A percentile compares a stretch with the other conserved stretches of the same genome.
Evolutionary conservation across 2,113 vertebrate species (phyloP).

Genomic region (Echinops telfairi): DNA sequence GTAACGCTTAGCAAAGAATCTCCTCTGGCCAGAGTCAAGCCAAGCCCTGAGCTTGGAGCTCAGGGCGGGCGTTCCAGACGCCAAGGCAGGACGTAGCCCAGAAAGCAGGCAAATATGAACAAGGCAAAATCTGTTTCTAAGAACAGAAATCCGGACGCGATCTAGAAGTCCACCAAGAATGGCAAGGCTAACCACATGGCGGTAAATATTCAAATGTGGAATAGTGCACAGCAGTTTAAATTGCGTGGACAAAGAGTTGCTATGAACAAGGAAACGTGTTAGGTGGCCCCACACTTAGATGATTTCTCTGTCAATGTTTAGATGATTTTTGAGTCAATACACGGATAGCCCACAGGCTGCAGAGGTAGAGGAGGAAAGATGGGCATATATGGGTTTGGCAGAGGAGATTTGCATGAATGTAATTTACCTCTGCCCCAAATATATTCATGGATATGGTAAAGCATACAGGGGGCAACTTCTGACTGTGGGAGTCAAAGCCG

Average conservation of each 20-base stretch:
- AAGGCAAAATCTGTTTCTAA: conserved; percentile 34
- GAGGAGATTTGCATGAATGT: too few relatives aligned
- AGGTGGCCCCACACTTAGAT: too few relatives aligned
- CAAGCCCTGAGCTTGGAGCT: conserved; percentile 50
- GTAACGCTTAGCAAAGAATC: not conserved
- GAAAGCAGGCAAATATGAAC: conserved; percentile 57
- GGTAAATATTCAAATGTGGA: not conserved
- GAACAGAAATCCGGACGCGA: conserved; percentile 51
- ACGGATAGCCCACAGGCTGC: too few relatives aligned
- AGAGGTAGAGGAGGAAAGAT: too few relatives aligned
- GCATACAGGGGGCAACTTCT: too few relatives aligned
- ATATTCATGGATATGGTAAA: too few relatives aligned
- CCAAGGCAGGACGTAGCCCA: conserved; percentile 65
- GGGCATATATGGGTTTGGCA: too few relatives aligned
- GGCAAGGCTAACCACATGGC: not conserved
- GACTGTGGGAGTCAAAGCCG: too few relatives aligned
- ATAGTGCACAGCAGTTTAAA: not conserved
- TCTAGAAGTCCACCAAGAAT: conserved; percentile 33
- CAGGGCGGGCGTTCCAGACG: conserved; percentile 62
- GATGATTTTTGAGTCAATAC: too few relatives aligned
- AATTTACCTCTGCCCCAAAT: too few relatives aligned
- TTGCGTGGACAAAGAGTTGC: not conserved
- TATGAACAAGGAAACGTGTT: not conserved
- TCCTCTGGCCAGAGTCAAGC: conserved; percentile 22
- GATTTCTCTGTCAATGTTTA: too few relatives aligned